Evolutionary conservation across 2,113 vertebrate species (phyloP), one percentile per base, ranked within the genome.

Genomic region (Pelecanoides urinatrix): DNA sequence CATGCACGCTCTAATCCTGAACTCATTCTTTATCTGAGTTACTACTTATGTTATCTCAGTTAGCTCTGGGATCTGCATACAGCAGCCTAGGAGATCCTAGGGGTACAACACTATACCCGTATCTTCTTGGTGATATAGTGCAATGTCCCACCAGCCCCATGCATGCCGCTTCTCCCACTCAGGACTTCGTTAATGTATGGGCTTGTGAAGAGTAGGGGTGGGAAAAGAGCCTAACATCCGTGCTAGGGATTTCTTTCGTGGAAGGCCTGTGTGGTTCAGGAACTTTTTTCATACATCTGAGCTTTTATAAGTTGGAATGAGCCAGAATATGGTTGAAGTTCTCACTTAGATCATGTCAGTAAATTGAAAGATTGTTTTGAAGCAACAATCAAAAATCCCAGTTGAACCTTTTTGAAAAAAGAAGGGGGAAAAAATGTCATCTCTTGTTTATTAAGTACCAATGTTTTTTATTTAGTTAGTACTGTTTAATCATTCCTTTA

Each of bases 21-120:
- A 26, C 18, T 49, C 36, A 9, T 27, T 49, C 17, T 70, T 49
- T 40, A 22, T 23, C 21, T 20, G 38, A 45, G 50, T 91, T 90
- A 23, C 7, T 34, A 23, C 6, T 79, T 56, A 11, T 6, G 8
- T 32, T 56, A 15, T 23, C 62, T 22, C 40, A 17, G 19, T 44
- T n/a, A 13, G 32, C 16, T 49, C 29, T 85, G 70, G 49, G 52
- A 30, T 86, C 44, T 79, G 40, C 49, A 61, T 20, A 8, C 13
- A 34, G 27, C 26, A 66, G 59, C 15, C 16, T 78, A 13, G 14
- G n/a, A 3, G 2, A 27, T 44, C 44, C 36, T 17, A 16, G 6
- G 4, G 29, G 23, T 30, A 58, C 34, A 52, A 1, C 11, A 7
- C 42, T 29, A 9, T 7, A 3, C 62, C 44, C 0, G 0, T 20